These are phyloP conservation scores for Heliconius himera DNA, from an alignment of 1,140 invertebrate genomes.

Conservation along the genomic window DNA sequence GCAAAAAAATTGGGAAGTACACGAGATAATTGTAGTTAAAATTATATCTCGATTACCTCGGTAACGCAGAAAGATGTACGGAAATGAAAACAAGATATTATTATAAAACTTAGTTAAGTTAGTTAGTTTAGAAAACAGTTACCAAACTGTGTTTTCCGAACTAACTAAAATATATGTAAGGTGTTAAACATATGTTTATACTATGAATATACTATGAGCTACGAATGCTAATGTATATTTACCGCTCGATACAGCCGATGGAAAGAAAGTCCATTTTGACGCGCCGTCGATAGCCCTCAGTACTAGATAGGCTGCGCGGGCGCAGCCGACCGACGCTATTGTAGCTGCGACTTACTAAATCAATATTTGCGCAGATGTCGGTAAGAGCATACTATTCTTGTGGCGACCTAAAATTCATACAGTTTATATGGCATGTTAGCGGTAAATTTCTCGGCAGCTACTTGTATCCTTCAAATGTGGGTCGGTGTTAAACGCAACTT, in stretches of 20 bases:
- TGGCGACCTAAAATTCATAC: constrained; percentile 81
- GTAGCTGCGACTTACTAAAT: constrained; percentile 77
- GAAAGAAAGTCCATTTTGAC: constrained; percentile 54
- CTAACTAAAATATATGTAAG: neutral
- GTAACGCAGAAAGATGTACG: neutral
- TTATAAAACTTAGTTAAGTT: neutral
- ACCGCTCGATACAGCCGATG: constrained; percentile 19
- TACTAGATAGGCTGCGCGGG: constrained; percentile 49
- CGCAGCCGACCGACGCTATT: constrained; percentile 61
- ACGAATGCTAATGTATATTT: constrained; percentile 12
- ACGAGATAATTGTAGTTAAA: no score
- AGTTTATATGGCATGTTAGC: constrained; percentile 80
- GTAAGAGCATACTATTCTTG: constrained; percentile 78
- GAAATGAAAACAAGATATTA: neutral
- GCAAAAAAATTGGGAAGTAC: no score
- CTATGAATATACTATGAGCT: constrained; percentile 2
- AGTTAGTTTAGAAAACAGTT: neutral
- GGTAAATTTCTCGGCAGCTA: constrained; percentile 80
- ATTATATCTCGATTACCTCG: no score
- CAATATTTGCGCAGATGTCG: constrained; percentile 81
- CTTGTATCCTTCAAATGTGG: constrained; percentile 80
- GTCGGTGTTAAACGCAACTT: constrained; percentile 75
- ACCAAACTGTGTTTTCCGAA: neutral
- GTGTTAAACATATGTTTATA: constrained; percentile 13
- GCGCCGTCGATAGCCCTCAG: constrained; percentile 45